Evolutionary conservation across 2,888 invertebrate genomes (phyloP), one percentile per base, ranked within the genome.

Genomic region (Rutpela maculata): DNA sequence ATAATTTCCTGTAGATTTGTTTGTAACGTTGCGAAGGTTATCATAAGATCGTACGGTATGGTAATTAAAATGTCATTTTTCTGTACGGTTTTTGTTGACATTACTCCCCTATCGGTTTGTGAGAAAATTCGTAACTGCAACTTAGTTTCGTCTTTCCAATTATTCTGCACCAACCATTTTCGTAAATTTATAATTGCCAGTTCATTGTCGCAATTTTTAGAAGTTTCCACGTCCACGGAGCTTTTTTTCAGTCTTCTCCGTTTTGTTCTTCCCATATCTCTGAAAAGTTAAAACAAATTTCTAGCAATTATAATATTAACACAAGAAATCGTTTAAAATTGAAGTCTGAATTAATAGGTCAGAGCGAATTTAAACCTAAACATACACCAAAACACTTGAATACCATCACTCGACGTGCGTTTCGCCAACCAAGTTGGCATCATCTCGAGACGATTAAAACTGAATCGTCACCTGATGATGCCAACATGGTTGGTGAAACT

Each of bases 31-130:
- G 77, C 74, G 50, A 79, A 86, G 0, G 85, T 93, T 66, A 94
- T 92, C 69, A 94, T 91, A 76, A 92, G 88, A 82, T 92, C 89
- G 31, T 92, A 86, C 1, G 94, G 94, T 75, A 95, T 86, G 81
- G 91, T 91, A 76, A 95, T 92, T 12, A 95, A 88, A 81, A 91
- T 90, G 83, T 94, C 93, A 68, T 93, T 93, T 26, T 90, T 85
- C 10, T 85, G 83, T 50, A 95, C 90, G 59, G 88, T 89, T 82
- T 89, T 90, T 84, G 91, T 92, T 0, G 95, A 93, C 84, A 93
- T 91, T 26, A 97, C 90, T 22, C 97, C 97, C 74, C 97, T 92
- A 10, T 96, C 96, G 6, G 95, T 96, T 11, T 90, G 86, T 31
- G 90, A 81, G 88, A 95, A 96, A 75, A 91, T 85, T 9, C 92